phyloP scores from a whole-genome alignment of 2,113 vertebrate species.

The Eclectus roratus region DNA sequence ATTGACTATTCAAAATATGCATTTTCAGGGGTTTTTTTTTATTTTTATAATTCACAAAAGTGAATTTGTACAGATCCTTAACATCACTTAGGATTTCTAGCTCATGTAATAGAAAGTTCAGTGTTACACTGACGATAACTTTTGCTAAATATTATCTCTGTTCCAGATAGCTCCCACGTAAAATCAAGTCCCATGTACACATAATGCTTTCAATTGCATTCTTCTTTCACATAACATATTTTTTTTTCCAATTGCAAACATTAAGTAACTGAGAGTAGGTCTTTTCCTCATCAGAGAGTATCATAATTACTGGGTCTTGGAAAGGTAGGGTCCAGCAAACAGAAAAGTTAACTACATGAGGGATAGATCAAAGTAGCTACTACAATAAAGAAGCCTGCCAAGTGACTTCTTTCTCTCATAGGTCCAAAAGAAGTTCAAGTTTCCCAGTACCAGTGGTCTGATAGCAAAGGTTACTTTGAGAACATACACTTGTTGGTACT shows the following conservation, averaged over 20 bases:
- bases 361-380: not conserved
- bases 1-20: not conserved
- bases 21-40: not conserved
- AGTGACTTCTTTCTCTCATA: not conserved
- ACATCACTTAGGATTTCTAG: not conserved
- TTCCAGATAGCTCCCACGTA: not conserved
- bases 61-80: not conserved
- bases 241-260: not conserved
- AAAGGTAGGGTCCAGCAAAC: not conserved
- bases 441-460: not conserved
- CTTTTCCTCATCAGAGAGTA: not conserved
- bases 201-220: not conserved
- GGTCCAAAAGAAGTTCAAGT: not conserved
- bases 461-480: not conserved
- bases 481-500: not conserved
- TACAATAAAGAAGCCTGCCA: not conserved
- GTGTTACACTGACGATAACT: not conserved
- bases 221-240: not conserved
- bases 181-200: not conserved
- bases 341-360: not conserved
- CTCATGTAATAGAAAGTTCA: not conserved
- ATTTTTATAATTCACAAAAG: not conserved
- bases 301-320: not conserved
- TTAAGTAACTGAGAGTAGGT: not conserved
- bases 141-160: not conserved